Base-by-base conservation (phyloP, 2,888 invertebrate genomes). In the Netelia melanura region DNA sequence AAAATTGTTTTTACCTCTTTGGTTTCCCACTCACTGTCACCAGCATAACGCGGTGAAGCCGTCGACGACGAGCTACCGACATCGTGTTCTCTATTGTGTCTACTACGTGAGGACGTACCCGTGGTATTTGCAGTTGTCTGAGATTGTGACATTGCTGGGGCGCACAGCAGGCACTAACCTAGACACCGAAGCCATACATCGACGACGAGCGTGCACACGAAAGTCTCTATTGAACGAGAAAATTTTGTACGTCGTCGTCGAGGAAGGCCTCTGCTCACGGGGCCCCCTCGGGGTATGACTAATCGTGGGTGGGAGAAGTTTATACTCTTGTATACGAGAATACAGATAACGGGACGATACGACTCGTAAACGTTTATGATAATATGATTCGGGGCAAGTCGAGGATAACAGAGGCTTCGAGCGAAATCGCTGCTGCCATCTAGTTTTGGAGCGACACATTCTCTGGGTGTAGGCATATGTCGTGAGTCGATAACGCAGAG, bases 21-120 rank as follows among this genome's bases (percentile, higher is more conserved):
- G 67, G 97, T 96, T 93, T 97, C 97, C 97, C 97, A 97, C 92
- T 97, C 97, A 38, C 96, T 95, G 91, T 96, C 96, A 78, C 95
- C 95, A 93, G 78, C 64, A 52, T 96, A 96, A 89, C 96, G 95
- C 87, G 96, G 95, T 43, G 95, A 95, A 72, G 95, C 93, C 87
- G 95, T 93, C 77, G 95, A 94, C 64, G 94, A 94, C 62, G 95
- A 76, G 25, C 65, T 94, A 65, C 94, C 94, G 74, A 95, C 95
- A 88, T 96, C 96, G 89, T 96, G 96, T 87, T 96, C 96, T 86
- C 96, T 95, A 38, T 91, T 91, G 88, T 95, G 95, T 88, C 95
- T 93, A 56, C 21, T 82, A 81, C 96, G 94, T 83, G 96, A 96
- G 87, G 96, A 96, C 82, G 96, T 96, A 72, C 95, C 95, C 92